A percentile compares a stretch with the other conserved stretches of the same genome.
phyloP scores from a whole-genome alignment of 2,113 vertebrate species.

The Psettodes erumei region DNA sequence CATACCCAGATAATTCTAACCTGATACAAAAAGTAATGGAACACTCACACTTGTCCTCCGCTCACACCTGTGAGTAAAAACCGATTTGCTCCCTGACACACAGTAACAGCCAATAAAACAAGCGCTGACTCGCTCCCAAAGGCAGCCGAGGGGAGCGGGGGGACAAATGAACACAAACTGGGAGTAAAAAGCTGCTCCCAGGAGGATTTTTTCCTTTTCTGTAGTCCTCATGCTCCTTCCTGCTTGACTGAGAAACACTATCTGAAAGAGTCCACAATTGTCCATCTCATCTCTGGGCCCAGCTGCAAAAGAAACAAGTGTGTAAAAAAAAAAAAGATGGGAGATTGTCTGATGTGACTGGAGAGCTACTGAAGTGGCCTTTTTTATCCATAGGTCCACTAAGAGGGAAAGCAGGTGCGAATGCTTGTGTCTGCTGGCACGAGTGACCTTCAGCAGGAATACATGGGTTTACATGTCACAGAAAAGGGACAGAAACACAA shows the following conservation, averaged over 20 bases:
- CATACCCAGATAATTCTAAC: slow-evolving; percentile 74
- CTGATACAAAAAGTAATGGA: slow-evolving; percentile 80
- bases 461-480: slow-evolving; percentile 1
- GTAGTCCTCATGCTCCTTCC: slow-evolving; percentile 74
- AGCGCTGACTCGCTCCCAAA: slow-evolving; percentile 83
- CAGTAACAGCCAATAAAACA: slow-evolving; percentile 85
- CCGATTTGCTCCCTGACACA: slow-evolving; percentile 81
- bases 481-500: slow-evolving; percentile 15
- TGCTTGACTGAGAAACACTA: slow-evolving; percentile 77
- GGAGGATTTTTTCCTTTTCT: slow-evolving; percentile 76
- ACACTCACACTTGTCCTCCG: slow-evolving; percentile 78
- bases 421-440: slow-evolving; percentile 25
- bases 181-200: slow-evolving; percentile 80
- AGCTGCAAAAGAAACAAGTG: slow-evolving; percentile 44
- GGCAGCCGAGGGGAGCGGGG: slow-evolving; percentile 79
- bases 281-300: slow-evolving; percentile 60
- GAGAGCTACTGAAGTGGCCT: slow-evolving; percentile 38
- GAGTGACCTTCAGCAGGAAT: slow-evolving; percentile 48
- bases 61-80: slow-evolving; percentile 82
- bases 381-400: slow-evolving; percentile 43
- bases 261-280: slow-evolving; percentile 69
- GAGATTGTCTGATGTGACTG: slow-evolving; percentile 38
- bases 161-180: slow-evolving; percentile 85
- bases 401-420: slow-evolving; percentile 44
- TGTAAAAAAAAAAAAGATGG: slow-evolving; percentile 19